These are phyloP conservation scores for Psittacula derbiana DNA, from an alignment of 2,797 vertebrate genomes.

Conservation along the genomic window DNA sequence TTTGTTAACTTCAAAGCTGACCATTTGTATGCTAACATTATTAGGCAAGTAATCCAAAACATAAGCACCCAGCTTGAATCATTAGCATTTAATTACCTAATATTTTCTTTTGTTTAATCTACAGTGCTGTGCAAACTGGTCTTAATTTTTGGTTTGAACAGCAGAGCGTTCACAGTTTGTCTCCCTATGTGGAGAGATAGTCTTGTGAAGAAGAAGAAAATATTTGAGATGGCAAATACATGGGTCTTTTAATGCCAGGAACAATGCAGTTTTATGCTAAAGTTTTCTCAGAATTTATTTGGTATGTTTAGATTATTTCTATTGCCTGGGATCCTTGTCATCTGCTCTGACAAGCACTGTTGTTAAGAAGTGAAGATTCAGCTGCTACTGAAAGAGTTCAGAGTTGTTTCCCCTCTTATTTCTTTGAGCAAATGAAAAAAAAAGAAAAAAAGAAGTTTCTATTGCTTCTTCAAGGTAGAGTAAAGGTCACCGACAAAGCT, in stretches of 20 bases:
- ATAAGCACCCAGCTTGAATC: constrained; percentile 64
- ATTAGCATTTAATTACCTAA: constrained; percentile 66
- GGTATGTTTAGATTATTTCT: not conserved
- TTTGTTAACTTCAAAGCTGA: constrained; percentile 74
- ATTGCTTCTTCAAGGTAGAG: constrained; percentile 48
- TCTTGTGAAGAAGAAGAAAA: not conserved
- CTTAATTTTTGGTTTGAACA: constrained; percentile 18
- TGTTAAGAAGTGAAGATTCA: not conserved
- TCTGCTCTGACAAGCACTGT: not conserved
- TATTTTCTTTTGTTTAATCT: constrained; percentile 64
- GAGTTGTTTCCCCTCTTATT: not conserved
- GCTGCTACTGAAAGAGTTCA: constrained; percentile 20
- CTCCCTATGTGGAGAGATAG: not conserved
- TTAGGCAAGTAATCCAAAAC: constrained; percentile 68
- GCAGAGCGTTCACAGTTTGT: not conserved
- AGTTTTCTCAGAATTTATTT: not conserved
- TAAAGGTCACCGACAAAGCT: constrained; percentile 73
- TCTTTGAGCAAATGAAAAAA: not conserved
- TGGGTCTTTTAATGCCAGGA: not conserved
- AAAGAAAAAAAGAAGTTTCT: not conserved
- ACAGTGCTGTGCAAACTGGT: constrained; percentile 5
- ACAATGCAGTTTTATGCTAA: not conserved
- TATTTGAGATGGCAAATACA: not conserved
- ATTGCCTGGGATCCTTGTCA: not conserved
- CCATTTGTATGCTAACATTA: constrained; percentile 70